Base-by-base conservation (phyloP, 2,113 vertebrate species). In the Lontra canadensis region DNA sequence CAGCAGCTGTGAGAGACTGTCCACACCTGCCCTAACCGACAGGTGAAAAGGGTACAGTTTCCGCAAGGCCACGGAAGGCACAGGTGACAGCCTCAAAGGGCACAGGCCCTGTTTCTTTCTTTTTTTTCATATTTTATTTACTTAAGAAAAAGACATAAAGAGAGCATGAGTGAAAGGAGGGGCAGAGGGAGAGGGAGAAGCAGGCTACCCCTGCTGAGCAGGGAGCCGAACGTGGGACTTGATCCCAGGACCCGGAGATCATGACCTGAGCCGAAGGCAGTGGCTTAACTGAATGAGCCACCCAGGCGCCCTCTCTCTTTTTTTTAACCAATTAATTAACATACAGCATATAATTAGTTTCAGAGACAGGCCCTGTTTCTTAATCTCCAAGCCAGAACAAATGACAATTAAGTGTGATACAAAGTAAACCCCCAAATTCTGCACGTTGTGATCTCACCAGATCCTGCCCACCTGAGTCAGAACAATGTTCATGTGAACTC, bases 381-480 rank as follows among this genome's bases (percentile, higher is more conserved):
- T 71, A 6, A 65, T 81, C n/a, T 88, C n/a, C 15, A 85, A 87
- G 61, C 57, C 59, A 76, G 67, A 63, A 67, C 4, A 0, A 61
- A 85, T 78, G n/a, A 63, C 26, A 63, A 61, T 10, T 31, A 85
- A n/a, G 49, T 52, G 49, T 0, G 1, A 39, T 25, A 90, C 31
- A 63, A 96, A 92, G 42, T 44, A 82, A 26, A 86, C 59, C 18
- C 14, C 6, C 31, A 49, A 34, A 69, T 3, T 25, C 49, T 94
- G 89, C 25, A 59, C n/a, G 13, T 61, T 63, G 87, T 79, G 21
- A 31, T 85, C 26, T n/a, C 71, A 76, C 31, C n/a, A 93, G 63
- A 39, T 85, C 78, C 90, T 83, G 52, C 59, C 47, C 44, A 92
- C 85, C 71, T 5, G 73, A 94, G 57, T 71, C n/a, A 34, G 26